These are phyloP conservation scores for Psix sp. DNA, from an alignment of 1,140 invertebrate genomes.

Conservation along the genomic window DNA sequence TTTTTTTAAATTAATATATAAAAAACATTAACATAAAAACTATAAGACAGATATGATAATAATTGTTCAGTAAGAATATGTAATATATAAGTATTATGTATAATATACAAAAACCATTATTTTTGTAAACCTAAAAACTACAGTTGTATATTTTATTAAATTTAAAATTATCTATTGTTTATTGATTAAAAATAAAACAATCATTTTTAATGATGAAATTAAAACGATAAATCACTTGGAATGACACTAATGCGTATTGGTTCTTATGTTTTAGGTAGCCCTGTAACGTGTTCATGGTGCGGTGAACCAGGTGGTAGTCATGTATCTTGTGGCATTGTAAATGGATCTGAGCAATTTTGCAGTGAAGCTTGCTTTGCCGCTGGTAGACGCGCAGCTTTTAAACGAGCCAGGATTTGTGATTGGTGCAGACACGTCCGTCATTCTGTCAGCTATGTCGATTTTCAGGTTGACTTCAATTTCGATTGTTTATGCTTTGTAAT, in stretches of 20 bases:
- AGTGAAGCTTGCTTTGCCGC: conserved; percentile 93
- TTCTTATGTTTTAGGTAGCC: conserved; percentile 58
- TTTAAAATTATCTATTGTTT: conserved; percentile 52
- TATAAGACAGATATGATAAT: no score
- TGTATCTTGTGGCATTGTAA: conserved; percentile 57
- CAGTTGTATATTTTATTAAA: conserved; percentile 36
- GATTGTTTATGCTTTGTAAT: conserved; percentile 3
- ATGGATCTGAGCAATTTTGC: conserved; percentile 77
- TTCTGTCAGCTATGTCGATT: conserved; percentile 94
- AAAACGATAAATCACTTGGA: no score
- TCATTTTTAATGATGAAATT: no score
- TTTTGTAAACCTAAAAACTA: no score
- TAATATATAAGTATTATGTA: no score
- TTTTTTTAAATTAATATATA: no score
- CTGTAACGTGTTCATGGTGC: conserved; percentile 67
- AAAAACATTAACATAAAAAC: no score
- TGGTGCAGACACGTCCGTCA: conserved; percentile 94
- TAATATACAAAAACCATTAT: no score
- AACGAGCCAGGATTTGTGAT: conserved; percentile 94
- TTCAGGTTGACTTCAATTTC: conserved; percentile 76
- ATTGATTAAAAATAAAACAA: conserved; percentile 44
- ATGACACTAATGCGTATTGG: not conserved
- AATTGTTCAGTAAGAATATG: no score
- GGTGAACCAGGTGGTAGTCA: conserved; percentile 63
- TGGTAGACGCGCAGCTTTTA: conserved; percentile 90